These are phyloP conservation scores for Mustela lutreola DNA, from an alignment of 2,113 vertebrate species.

Conservation along the genomic window DNA sequence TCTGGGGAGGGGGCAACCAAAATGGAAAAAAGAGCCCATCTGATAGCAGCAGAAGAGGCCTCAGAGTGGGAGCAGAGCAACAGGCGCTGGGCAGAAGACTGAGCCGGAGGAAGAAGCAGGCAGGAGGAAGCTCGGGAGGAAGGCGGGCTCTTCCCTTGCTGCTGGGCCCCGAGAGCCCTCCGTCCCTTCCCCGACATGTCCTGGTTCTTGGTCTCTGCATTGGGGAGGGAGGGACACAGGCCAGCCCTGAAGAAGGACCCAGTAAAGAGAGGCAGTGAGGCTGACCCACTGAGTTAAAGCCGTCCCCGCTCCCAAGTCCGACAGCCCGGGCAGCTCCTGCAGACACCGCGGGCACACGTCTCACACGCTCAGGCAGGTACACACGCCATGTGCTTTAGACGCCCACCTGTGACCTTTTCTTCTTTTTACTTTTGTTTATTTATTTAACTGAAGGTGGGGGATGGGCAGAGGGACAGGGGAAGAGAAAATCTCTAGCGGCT, in stretches of 20 bases:
- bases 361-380: rapidly evolving
- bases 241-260: background rate
- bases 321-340: background rate
- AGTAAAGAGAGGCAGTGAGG: background rate
- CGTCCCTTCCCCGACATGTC: rapidly evolving
- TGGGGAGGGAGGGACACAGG: too few relatives aligned
- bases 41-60: background rate
- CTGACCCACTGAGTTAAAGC: too few relatives aligned
- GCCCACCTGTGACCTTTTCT: background rate
- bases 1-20: rapidly evolving
- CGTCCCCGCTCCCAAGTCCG: background rate
- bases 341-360: rapidly evolving
- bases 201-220: background rate
- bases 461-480: background rate
- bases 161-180: too few relatives aligned
- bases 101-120: background rate
- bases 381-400: background rate
- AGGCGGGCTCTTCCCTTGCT: background rate
- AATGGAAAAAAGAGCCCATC: background rate
- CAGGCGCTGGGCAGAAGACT: background rate
- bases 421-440: background rate
- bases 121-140: background rate
- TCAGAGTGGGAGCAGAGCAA: rapidly evolving
- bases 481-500: background rate
- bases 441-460: background rate